Evolutionary conservation across 2,797 vertebrate genomes (phyloP).

Genomic region (Toxotes lorentzi): DNA sequence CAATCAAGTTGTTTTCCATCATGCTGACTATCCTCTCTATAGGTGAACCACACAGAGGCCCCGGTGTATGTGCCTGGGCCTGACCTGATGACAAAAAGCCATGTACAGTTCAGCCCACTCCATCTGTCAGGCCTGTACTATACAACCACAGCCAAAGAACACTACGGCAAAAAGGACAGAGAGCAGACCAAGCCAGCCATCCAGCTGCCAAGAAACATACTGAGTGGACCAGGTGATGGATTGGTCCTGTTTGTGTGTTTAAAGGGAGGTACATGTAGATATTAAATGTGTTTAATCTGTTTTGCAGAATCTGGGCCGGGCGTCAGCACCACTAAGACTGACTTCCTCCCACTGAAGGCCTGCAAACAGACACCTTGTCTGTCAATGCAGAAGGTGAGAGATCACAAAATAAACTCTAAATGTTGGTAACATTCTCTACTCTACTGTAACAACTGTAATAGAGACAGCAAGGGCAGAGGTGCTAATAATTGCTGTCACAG

Average conservation of each 20-base stretch:
- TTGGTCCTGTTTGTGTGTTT: background rate
- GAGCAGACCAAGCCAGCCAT: background rate
- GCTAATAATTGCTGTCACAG: background rate
- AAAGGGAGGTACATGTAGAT: background rate
- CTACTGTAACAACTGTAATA: background rate
- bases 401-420: background rate
- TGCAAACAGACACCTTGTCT: constrained; percentile 23
- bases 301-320: constrained; percentile 45
- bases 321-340: constrained; percentile 46
- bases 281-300: constrained; percentile 21
- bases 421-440: background rate
- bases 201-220: constrained; percentile 36
- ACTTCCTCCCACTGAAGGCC: constrained; percentile 46
- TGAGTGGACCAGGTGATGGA: constrained; percentile 62
- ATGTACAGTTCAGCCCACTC: constrained; percentile 51
- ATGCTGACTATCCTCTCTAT: background rate
- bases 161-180: constrained; percentile 35
- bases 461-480: background rate
- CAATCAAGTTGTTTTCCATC: background rate
- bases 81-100: constrained; percentile 63
- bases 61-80: constrained; percentile 16
- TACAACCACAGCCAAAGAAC: constrained; percentile 53
- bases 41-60: constrained; percentile 10
- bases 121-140: constrained; percentile 41
- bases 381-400: constrained; percentile 36